phyloP scores from a whole-genome alignment of 2,888 invertebrate species.

The Uropetala carovei region DNA sequence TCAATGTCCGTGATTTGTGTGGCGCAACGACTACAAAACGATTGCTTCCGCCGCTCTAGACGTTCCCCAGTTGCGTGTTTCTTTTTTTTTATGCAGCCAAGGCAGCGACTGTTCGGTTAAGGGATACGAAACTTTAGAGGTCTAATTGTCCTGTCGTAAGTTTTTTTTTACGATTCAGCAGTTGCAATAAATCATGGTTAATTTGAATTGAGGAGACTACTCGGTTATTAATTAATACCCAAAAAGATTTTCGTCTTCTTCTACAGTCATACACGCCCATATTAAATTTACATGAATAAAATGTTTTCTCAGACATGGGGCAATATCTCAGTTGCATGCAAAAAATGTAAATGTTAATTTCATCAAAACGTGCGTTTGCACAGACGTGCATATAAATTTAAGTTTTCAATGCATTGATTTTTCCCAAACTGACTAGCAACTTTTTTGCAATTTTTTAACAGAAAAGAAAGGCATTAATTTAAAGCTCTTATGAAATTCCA shows the following conservation, averaged over 20 bases:
- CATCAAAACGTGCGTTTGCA: too few relatives aligned
- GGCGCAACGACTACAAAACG: background rate
- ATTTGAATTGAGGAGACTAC: background rate
- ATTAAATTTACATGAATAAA: background rate
- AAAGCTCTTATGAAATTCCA: too few relatives aligned
- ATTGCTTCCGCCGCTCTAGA: background rate
- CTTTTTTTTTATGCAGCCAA: background rate
- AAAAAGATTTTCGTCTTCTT: background rate
- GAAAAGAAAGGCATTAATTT: too few relatives aligned
- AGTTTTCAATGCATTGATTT: too few relatives aligned
- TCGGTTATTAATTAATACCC: background rate
- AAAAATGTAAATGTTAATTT: too few relatives aligned
- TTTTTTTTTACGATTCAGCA: background rate
- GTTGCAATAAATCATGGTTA: background rate
- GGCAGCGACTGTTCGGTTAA: background rate
- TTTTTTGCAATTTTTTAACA: too few relatives aligned
- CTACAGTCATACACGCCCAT: background rate
- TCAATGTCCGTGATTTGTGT: constrained; percentile 17
- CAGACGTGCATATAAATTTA: too few relatives aligned
- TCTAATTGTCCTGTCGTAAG: background rate
- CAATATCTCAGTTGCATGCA: background rate
- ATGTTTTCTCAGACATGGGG: background rate
- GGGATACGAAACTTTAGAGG: background rate
- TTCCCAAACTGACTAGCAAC: too few relatives aligned
- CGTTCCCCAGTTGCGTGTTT: background rate